Percentiles rank a stretch among this genome's conserved stretches.
Evolutionary conservation across 2,113 vertebrate genomes (phyloP).

Genomic region (Paracanthobrama guichenoti): DNA sequence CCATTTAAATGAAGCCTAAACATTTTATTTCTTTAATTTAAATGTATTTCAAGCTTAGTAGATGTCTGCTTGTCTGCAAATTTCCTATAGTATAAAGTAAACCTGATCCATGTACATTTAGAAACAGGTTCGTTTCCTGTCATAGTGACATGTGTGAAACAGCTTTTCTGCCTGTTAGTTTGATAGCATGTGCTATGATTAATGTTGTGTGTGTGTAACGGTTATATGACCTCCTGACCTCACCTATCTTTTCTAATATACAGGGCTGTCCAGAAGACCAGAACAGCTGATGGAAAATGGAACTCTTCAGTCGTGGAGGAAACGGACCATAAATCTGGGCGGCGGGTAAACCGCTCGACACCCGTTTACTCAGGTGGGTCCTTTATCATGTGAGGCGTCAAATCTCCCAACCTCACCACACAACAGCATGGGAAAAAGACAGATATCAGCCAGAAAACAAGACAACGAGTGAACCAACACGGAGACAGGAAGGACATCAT

Average conservation of each 20-base stretch:
- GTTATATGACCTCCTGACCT: constrained; percentile 36
- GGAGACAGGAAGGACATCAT: constrained; percentile 6
- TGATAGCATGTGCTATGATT: not conserved
- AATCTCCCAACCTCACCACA: not conserved
- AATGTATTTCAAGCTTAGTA: too few species aligned
- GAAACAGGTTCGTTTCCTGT: constrained; percentile 15
- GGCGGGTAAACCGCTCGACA: constrained; percentile 33
- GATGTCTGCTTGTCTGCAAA: not conserved
- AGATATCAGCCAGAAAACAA: constrained; percentile 1
- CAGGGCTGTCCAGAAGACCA: constrained; percentile 15
- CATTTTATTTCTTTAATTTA: not conserved
- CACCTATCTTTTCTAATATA: constrained; percentile 7
- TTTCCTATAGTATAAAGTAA: not conserved
- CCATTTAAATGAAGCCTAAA: not conserved
- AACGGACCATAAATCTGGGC: constrained; percentile 50
- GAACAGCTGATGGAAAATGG: constrained; percentile 27
- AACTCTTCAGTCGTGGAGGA: constrained; percentile 29
- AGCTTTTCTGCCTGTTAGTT: constrained; percentile 30
- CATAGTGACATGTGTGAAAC: constrained; percentile 18
- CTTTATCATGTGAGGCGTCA: constrained; percentile 19
- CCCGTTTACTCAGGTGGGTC: constrained; percentile 53
- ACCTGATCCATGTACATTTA: constrained; percentile 1
- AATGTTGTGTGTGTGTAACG: constrained; percentile 5
- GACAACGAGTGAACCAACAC: not conserved
- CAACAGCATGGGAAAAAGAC: constrained; percentile 30